phyloP scores from a whole-genome alignment of 1,140 invertebrate species.

The Sipha flava region DNA sequence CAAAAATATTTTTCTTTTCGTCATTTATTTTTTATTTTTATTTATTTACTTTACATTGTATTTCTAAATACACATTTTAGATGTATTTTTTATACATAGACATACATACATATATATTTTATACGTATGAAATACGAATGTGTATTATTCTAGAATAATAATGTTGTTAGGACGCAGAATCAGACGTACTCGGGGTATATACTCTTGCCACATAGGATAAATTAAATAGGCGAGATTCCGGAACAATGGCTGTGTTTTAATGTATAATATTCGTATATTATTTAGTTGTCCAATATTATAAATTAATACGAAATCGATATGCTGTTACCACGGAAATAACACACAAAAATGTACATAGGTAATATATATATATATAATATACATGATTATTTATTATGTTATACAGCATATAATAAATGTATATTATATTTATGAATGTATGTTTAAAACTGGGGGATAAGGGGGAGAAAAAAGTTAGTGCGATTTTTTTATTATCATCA shows the following conservation, averaged over 20 bases:
- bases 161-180: not conserved
- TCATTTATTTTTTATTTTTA: conserved; percentile 2
- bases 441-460: too few species aligned
- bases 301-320: not conserved
- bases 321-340: too few species aligned
- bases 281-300: not conserved
- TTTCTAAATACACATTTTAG: not conserved
- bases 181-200: not conserved
- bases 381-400: too few species aligned
- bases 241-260: not conserved
- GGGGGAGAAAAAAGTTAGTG: not conserved
- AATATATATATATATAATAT: too few species aligned
- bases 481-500: not conserved
- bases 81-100: not conserved
- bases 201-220: not conserved
- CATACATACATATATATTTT: not conserved
- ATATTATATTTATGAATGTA: too few species aligned
- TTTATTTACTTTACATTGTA: not conserved
- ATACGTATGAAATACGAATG: not conserved
- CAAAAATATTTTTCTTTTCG: not conserved
- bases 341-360: too few species aligned
- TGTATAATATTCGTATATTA: not conserved
- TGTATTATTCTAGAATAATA: conserved; percentile 10
- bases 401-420: too few species aligned
- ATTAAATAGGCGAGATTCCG: not conserved